These are phyloP conservation scores for Vultur gryphus DNA, from an alignment of 2,797 vertebrate species.

Conservation along the genomic window DNA sequence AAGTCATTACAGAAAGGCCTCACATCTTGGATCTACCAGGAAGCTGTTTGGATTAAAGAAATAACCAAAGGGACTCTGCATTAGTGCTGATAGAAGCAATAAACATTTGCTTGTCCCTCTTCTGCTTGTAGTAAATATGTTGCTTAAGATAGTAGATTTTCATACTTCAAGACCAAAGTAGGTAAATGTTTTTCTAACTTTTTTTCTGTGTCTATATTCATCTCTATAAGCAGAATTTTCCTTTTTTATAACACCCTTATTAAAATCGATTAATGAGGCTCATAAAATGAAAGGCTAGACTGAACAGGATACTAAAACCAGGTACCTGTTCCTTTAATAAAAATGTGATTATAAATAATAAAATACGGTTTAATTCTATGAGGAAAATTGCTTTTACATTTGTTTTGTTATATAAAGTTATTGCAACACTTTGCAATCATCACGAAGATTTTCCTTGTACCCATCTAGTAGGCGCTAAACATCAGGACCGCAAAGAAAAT, in stretches of 20 bases:
- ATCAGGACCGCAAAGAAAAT: neutral
- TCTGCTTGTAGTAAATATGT: neutral
- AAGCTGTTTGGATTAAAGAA: constrained; percentile 43
- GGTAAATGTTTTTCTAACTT: neutral
- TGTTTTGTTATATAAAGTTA: neutral
- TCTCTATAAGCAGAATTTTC: neutral
- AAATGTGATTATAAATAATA: neutral
- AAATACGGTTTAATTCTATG: neutral
- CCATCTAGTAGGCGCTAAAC: rapidly evolving
- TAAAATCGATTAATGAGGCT: neutral
- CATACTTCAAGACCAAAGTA: neutral
- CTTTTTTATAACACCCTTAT: neutral
- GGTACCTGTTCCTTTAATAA: neutral
- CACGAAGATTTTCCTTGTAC: neutral
- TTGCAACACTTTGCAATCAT: neutral
- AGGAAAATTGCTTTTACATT: neutral
- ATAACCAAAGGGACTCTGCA: neutral
- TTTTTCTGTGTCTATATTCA: neutral
- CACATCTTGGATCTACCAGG: constrained; percentile 26
- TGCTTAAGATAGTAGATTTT: neutral
- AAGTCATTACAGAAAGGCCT: constrained; percentile 29
- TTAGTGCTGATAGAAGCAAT: neutral
- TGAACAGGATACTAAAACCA: neutral
- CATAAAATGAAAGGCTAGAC: neutral
- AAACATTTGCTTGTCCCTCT: neutral